Base-by-base conservation (phyloP, 2,888 invertebrate genomes). In the Pheosia gnoma region DNA sequence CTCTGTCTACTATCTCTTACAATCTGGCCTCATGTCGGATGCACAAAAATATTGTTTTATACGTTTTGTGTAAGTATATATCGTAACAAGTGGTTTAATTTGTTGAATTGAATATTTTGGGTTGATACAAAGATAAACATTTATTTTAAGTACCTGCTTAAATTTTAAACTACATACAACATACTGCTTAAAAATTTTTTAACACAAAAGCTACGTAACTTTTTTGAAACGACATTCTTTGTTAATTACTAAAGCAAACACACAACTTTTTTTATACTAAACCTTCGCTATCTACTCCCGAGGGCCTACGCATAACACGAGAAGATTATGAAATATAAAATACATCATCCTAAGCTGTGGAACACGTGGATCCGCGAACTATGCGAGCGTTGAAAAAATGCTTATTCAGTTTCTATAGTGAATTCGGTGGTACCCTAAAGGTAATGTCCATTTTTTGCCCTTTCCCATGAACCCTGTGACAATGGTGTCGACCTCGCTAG, bases 391-490 rank as follows among this genome's bases (percentile, higher is more conserved):
- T 83, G 88, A 91, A 92, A 92, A 92, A 91, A 82, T 90, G 87
- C 88, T 89, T 91, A 92, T 92, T 93, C 90, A 91, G 83, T 88
- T 87, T 87, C 81, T 85, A 83, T 83, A 86, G 88, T 87, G 85
- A 68, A 74, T 79, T 82, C 72, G 78, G 82, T 78, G 78, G 82
- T 80, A 84, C 87, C 89, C 88, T 84, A 86, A 83, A 87, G 87
- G 88, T 85, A 80, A 82, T 81, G 88, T 85, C 83, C 85, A 76
- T 93, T 93, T 93, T 93, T 93, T 93, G 91, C 87, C 68, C 75
- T 88, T 93, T 93, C 93, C 93, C 93, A 93, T 93, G 93, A 93
- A 93, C 93, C 90, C 88, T 83, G 82, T 61, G 87, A 93, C 93
- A 93, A 93, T 87, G 80, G 89, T 73, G 70, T 72, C 91, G 91